A percentile compares a stretch with the other conserved stretches of the same genome.
These are phyloP conservation scores for Drosophila navojoa DNA, from an alignment of 1,140 invertebrate genomes.

Conservation along the genomic window DNA sequence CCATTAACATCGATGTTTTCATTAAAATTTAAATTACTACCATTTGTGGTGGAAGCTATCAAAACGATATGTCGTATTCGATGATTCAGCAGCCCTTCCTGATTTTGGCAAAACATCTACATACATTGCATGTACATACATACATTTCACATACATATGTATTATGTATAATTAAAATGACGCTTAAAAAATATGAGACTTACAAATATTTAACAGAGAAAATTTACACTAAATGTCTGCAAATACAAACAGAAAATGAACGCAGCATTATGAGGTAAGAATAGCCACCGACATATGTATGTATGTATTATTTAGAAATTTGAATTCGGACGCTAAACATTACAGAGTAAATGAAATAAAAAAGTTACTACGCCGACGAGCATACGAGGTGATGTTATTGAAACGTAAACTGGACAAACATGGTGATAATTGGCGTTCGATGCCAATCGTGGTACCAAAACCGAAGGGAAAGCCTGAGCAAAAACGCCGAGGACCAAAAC, in stretches of 20 bases:
- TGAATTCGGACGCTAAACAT: neutral
- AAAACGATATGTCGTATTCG: neutral
- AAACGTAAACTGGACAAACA: constrained; percentile 73
- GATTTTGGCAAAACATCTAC: neutral
- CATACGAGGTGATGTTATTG: constrained; percentile 66
- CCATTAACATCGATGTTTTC: too few species aligned
- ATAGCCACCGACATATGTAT: neutral
- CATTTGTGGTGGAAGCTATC: too few species aligned
- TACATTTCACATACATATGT: too few species aligned
- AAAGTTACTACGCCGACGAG: constrained; percentile 64
- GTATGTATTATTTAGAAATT: too few species aligned
- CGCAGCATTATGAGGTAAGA: constrained; percentile 71
- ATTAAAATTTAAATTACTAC: too few species aligned
- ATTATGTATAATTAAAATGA: constrained; percentile 19
- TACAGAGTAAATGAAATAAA: constrained; percentile 73
- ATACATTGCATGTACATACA: too few species aligned
- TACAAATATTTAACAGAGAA: constrained; percentile 74
- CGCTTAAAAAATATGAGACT: constrained; percentile 51
- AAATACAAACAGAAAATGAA: constrained; percentile 78
- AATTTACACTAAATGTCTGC: constrained; percentile 67
- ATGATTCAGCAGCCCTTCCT: neutral
- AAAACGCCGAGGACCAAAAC: constrained; percentile 74
- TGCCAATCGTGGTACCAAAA: constrained; percentile 75
- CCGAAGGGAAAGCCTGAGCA: constrained; percentile 78
- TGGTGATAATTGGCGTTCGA: constrained; percentile 72